Conservation (phyloP, 2,888 invertebrate genomes). For the Eupithecia centaureata region DNA sequence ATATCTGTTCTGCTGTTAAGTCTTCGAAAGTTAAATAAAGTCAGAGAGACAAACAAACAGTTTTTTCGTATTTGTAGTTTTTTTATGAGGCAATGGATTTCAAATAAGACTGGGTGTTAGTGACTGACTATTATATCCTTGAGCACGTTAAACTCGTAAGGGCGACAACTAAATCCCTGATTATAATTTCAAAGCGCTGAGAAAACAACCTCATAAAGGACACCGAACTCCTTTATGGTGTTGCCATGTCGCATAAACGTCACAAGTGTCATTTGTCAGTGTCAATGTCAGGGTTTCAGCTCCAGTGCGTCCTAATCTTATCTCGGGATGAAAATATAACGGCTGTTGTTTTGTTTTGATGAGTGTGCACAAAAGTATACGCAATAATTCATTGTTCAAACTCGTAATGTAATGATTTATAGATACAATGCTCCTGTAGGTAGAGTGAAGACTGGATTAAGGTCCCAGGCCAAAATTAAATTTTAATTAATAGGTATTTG, state of each 20-base stretch:
- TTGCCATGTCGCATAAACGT: slow-evolving; percentile 30
- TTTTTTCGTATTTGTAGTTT: not conserved
- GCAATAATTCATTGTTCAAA: slow-evolving; percentile 6
- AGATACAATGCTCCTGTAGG: not conserved
- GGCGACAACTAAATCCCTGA: not conserved
- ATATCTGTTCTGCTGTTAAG: not conserved
- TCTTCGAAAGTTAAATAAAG: not conserved
- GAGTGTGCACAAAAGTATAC: slow-evolving; percentile 22
- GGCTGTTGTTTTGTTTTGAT: slow-evolving; percentile 25
- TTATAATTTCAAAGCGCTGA: slow-evolving; percentile 10
- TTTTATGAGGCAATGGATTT: not conserved
- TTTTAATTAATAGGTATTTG: too few relatives aligned
- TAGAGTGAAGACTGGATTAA: not conserved
- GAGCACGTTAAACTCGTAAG: not conserved
- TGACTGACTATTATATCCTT: not conserved
- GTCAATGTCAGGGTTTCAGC: slow-evolving; percentile 27
- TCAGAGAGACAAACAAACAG: not conserved
- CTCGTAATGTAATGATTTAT: not conserved
- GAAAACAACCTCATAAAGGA: slow-evolving; percentile 18
- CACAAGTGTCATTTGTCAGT: slow-evolving; percentile 32
- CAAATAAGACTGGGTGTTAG: not conserved
- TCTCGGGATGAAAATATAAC: slow-evolving; percentile 23
- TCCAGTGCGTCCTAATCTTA: slow-evolving; percentile 24
- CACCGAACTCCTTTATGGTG: slow-evolving; percentile 20
- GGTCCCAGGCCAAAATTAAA: not conserved